Evolutionary conservation across 2,888 invertebrate genomes (phyloP), one percentile per base, ranked within the genome.

Genomic region (Stomorhina lunata): DNA sequence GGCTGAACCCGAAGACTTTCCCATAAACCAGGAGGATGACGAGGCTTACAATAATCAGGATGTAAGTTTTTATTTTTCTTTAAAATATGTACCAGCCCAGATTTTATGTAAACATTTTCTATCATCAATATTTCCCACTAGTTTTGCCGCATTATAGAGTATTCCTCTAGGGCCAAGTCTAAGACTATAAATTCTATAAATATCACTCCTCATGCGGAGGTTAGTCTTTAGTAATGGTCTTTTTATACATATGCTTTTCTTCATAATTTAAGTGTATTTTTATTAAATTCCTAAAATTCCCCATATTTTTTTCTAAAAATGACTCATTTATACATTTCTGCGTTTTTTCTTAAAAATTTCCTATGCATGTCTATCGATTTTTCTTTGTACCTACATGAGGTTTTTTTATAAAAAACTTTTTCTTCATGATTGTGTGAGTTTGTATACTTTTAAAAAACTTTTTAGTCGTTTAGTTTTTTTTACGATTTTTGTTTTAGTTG

Each of bases 11-110:
- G 29, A 45, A 40, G 79, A 80, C 9, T 53, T 71, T 12, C 9
- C 7, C 15, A 57, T 2, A 20, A 20, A 50, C 17, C 50, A 53
- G 32, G 79, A 83, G 10, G 83, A 81, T 27, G 37, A n/a, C n/a
- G n/a, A n/a, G n/a, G n/a, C 43, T 9, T 85, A 76, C 20, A 72
- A 66, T 43, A 84, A 78, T 37, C 84, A 85, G 85, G 86, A 86
- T 79, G 86, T 86, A 85, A 86, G 85, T 65, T 40, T 4, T 25
- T 48, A 29, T 73, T 75, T 66, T 25, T 27, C 40, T 2, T 17
- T 43, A 29, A 75, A 65, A 29, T 10, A 32, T 45, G 45, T 43
- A 57, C 2, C n/a, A n/a, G n/a, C n/a, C n/a, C n/a, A n/a, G n/a
- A n/a, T n/a, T n/a, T n/a, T n/a, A n/a, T n/a, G n/a, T n/a, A n/a